These are phyloP conservation scores for Zingel zingel DNA, from an alignment of 2,113 vertebrate genomes.

Conservation along the genomic window DNA sequence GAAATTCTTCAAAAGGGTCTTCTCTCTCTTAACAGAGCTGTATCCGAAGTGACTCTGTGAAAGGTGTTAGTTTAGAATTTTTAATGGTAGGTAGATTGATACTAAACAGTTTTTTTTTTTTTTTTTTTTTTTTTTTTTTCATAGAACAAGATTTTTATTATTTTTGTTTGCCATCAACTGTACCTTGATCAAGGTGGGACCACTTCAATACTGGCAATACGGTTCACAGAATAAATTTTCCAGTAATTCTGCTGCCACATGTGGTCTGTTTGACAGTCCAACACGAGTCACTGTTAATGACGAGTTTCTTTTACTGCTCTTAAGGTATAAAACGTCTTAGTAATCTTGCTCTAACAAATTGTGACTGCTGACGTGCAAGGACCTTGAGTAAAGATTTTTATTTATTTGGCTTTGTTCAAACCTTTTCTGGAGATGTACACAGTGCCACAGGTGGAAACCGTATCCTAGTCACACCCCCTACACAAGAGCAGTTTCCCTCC, in stretches of 20 bases:
- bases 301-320: not conserved
- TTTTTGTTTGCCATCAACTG: slow-evolving; percentile 57
- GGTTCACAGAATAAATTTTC: slow-evolving; percentile 68
- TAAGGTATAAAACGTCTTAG: not conserved
- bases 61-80: slow-evolving; percentile 73
- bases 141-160: slow-evolving; percentile 16
- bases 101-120: slow-evolving; percentile 6
- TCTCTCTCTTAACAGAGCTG: slow-evolving; percentile 65
- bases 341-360: not conserved
- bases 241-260: slow-evolving; percentile 53
- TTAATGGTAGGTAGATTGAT: slow-evolving; percentile 47
- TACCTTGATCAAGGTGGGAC: slow-evolving; percentile 62
- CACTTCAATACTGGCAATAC: slow-evolving; percentile 47
- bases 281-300: not conserved
- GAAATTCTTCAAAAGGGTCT: slow-evolving; percentile 33
- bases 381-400: not conserved
- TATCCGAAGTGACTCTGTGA: slow-evolving; percentile 77
- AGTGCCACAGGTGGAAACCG: not conserved
- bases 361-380: not conserved
- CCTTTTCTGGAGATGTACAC: not conserved
- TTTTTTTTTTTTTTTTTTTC: slow-evolving; percentile 2
- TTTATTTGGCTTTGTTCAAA: not conserved
- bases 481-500: not conserved
- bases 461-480: too few relatives aligned
- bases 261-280: slow-evolving; percentile 31